A percentile compares a stretch with the other conserved stretches of the same genome.
Evolutionary conservation across 2,113 vertebrate species (phyloP).

Genomic region (Passer montanus): DNA sequence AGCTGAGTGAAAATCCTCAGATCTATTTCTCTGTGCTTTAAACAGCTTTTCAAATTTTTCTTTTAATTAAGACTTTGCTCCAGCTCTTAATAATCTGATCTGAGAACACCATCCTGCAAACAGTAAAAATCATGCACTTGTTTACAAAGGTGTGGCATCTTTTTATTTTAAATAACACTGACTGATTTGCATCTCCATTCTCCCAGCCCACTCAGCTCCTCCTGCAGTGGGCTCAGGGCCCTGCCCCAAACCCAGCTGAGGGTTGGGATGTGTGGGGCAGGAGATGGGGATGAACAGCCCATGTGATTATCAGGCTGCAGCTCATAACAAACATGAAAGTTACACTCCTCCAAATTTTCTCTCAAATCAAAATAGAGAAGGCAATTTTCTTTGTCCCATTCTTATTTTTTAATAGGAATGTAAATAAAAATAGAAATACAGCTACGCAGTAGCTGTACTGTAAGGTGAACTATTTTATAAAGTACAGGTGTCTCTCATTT

Average conservation of each 20-base stretch:
- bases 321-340: neutral
- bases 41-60: neutral
- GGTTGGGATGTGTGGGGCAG: neutral
- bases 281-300: accelerated
- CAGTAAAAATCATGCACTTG: neutral
- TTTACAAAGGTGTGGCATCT: neutral
- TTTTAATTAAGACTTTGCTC: neutral
- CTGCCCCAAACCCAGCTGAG: neutral
- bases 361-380: neutral
- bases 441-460: neutral
- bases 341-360: neutral
- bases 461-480: neutral
- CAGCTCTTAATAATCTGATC: neutral
- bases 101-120: neutral
- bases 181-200: neutral
- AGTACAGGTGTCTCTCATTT: neutral
- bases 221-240: neutral
- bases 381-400: neutral
- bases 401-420: neutral
- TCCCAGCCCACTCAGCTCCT: neutral
- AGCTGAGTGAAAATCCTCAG: neutral
- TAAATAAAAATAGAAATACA: neutral
- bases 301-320: accelerated
- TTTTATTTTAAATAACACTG: neutral
- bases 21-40: neutral